Conservation (phyloP, 2,797 vertebrate genomes). For the Macropus fuliginosus region DNA sequence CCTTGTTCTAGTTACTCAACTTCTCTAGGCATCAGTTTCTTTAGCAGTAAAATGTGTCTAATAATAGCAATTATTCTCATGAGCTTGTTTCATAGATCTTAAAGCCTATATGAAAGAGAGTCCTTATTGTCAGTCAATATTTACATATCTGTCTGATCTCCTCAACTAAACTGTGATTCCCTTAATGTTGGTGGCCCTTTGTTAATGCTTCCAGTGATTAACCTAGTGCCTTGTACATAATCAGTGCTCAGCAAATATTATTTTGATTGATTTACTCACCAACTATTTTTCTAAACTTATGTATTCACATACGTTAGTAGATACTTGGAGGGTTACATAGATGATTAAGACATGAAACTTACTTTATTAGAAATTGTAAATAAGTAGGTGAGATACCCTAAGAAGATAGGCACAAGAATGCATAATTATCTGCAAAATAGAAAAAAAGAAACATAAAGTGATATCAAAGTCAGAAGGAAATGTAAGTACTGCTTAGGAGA, state of each 20-base stretch:
- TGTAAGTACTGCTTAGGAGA: background rate
- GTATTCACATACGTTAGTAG: background rate
- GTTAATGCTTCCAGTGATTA: background rate
- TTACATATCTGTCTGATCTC: background rate
- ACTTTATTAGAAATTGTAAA: background rate
- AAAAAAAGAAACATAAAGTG: background rate
- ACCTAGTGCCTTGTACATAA: background rate
- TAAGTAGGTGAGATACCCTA: background rate
- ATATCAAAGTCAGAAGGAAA: background rate
- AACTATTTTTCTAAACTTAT: background rate
- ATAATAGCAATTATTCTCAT: background rate
- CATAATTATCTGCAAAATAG: background rate
- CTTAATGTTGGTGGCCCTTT: background rate
- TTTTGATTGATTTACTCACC: background rate
- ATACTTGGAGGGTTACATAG: background rate
- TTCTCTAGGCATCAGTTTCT: background rate
- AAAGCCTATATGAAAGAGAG: background rate
- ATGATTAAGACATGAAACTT: background rate
- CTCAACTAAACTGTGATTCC: background rate
- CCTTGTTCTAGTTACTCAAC: background rate
- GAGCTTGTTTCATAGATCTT: background rate
- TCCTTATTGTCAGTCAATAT: background rate
- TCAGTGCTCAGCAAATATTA: background rate
- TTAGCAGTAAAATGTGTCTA: background rate
- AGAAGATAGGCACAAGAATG: background rate